Base-by-base conservation (phyloP, 2,888 invertebrate genomes). In the Hydriomena furcata region DNA sequence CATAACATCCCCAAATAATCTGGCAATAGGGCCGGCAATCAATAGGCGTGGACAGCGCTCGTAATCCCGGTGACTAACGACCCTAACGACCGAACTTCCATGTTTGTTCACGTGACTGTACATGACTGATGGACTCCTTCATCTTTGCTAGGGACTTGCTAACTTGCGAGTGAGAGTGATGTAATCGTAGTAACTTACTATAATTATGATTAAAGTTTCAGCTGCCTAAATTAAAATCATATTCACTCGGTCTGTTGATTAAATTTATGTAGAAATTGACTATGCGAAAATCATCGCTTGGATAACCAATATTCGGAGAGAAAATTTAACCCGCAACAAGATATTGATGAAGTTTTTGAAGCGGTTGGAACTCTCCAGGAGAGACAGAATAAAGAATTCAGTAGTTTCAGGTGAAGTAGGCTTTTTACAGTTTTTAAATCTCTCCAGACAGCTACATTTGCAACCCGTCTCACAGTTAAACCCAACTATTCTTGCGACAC, bases 11-110 rank as follows among this genome's bases (percentile, higher is more conserved):
- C 24, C 20, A 13, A 35, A 44, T 36, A 46, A 46, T 42, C 42
- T 11, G 34, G 20, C 40, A 34, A 30, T 46, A 27, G 2, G 17
- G 12, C 31, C 35, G 54, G 59, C 65, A 73, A 73, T 73, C 74
- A 74, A 73, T 74, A 74, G 60, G 57, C 53, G 73, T 61, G 70
- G 72, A 72, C 68, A 65, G 59, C 44, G 55, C 63, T 60, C 61
- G 60, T 70, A 70, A 74, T 71, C 66, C 66, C 56, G 27, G 60
- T 66, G 62, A 65, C 71, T 73, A 71, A 72, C 71, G 73, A 70
- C 65, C 62, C 47, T 73, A 73, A 73, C 71, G 71, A 73, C 65
- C 63, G 58, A 73, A 71, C 65, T 73, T 44, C 60, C 59, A 60
- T 73, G 73, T 73, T 73, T 72, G 68, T 64, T 63, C 65, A 65